Conservation (phyloP, 2,888 invertebrate genomes). For the Griposia aprilina region DNA sequence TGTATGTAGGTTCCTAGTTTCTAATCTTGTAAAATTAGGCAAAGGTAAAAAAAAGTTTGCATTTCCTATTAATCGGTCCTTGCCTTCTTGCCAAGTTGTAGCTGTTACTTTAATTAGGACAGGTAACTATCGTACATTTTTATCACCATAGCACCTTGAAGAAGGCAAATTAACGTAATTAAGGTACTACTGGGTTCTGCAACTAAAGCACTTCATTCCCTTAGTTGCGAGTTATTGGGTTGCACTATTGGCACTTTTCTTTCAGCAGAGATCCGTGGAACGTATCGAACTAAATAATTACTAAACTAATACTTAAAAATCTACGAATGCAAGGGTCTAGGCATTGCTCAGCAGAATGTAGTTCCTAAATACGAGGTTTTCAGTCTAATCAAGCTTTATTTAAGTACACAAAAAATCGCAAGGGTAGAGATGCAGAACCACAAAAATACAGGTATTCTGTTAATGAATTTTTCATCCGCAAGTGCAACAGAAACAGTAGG, state of each 20-base stretch:
- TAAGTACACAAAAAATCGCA: conserved; percentile 6
- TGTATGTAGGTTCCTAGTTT: not conserved
- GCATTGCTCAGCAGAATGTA: not conserved
- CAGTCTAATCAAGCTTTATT: not conserved
- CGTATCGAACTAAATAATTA: not conserved
- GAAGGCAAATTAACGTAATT: conserved; percentile 23
- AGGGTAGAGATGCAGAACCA: not conserved
- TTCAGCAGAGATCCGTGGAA: not conserved
- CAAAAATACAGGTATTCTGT: conserved; percentile 11
- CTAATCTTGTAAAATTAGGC: not conserved
- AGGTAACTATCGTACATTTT: conserved; percentile 15
- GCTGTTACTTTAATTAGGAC: conserved; percentile 19
- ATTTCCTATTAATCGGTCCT: not conserved
- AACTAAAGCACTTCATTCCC: conserved; percentile 18
- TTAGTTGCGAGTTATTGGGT: conserved; percentile 10
- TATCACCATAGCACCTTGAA: conserved; percentile 26
- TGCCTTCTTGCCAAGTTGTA: not conserved
- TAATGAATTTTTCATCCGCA: conserved; percentile 34
- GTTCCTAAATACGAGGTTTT: not conserved
- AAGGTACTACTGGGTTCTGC: conserved; percentile 22
- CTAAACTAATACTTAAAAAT: not conserved
- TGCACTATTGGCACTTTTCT: not conserved
- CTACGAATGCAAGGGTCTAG: not conserved
- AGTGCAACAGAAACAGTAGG: conserved; percentile 32
- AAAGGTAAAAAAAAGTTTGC: not conserved